phyloP scores from a whole-genome alignment of 2,113 vertebrate species.

The Thinocorus orbignyianus region DNA sequence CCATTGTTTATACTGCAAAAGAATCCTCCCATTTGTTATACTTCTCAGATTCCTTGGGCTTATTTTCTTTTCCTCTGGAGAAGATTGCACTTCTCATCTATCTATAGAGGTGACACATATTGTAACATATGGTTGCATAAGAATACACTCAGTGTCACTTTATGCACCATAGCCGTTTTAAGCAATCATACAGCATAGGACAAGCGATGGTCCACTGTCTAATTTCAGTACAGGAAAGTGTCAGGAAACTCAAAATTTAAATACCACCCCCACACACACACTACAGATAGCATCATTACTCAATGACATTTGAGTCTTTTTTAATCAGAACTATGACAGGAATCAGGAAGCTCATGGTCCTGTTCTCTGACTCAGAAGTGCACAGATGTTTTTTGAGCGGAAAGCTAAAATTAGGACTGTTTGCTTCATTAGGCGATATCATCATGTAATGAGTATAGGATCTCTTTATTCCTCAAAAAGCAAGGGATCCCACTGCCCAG shows the following conservation, averaged over 20 bases:
- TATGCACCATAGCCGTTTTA: not conserved
- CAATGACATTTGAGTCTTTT: not conserved
- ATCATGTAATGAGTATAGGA: not conserved
- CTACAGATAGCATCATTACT: not conserved
- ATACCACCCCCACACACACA: not conserved
- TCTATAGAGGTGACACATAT: not conserved
- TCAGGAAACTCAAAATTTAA: not conserved
- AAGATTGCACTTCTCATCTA: not conserved
- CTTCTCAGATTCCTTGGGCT: not conserved
- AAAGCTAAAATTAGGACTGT: conserved; percentile 40
- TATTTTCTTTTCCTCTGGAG: not conserved
- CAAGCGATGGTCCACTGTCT: not conserved
- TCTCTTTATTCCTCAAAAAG: not conserved
- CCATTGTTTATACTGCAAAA: not conserved
- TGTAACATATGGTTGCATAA: not conserved
- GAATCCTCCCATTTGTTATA: not conserved
- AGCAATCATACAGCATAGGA: not conserved
- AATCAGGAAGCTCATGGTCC: conserved; percentile 35
- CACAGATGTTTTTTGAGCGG: conserved; percentile 32
- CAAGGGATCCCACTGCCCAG: not conserved
- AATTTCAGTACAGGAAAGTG: not conserved
- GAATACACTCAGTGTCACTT: not conserved
- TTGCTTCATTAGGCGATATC: not conserved
- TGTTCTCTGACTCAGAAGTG: conserved; percentile 31
- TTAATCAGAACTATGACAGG: conserved; percentile 18